These are phyloP conservation scores for Scopus umbretta DNA, from an alignment of 2,113 vertebrate genomes.

Conservation along the genomic window DNA sequence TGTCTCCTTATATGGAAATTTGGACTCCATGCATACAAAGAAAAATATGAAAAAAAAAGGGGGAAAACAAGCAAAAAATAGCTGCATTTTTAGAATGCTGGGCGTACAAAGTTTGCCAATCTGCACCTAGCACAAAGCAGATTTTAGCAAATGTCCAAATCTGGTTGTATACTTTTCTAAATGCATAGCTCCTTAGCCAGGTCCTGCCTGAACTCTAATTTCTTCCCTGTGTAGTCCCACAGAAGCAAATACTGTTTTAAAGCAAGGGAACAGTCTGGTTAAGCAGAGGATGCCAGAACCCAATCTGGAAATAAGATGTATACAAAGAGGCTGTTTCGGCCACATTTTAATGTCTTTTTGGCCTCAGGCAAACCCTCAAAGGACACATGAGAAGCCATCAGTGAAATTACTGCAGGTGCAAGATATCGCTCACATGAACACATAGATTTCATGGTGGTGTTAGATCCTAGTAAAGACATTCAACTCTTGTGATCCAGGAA, in stretches of 20 bases:
- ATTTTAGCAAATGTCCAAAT: neutral
- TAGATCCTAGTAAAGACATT: neutral
- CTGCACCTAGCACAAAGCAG: neutral
- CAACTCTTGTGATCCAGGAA: neutral
- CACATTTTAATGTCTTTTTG: neutral
- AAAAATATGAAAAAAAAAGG: neutral
- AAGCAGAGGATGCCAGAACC: neutral
- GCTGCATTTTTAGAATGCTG: neutral
- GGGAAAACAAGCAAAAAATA: neutral
- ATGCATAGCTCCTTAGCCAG: neutral
- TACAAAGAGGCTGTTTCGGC: neutral
- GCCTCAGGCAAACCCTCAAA: slow-evolving; percentile 14
- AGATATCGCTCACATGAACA: neutral
- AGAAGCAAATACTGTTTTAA: neutral
- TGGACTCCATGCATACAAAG: neutral
- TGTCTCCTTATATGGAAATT: neutral
- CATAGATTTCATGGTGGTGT: neutral
- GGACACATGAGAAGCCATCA: slow-evolving; percentile 10
- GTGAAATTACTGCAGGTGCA: slow-evolving; percentile 44
- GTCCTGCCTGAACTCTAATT: neutral
- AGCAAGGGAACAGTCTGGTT: neutral
- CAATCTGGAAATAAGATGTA: slow-evolving; percentile 12
- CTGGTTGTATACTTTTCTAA: neutral
- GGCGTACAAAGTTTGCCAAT: neutral
- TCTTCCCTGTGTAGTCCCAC: neutral